phyloP scores from a whole-genome alignment of 1,140 invertebrate species.

The Ooceraea biroi region DNA sequence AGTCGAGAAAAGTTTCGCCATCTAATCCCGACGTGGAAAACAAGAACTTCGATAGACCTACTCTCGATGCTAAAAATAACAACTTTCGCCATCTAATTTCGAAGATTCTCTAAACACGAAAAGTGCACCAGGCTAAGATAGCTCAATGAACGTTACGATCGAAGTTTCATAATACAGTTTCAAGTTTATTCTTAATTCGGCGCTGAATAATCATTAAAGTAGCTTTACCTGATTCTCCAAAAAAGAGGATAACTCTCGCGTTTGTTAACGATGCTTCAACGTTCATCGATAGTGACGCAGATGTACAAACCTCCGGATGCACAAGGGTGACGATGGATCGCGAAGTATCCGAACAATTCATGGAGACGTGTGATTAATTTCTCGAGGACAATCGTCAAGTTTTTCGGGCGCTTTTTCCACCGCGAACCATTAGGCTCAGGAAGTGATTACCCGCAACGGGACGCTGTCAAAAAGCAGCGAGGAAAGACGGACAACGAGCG shows the following conservation, averaged over 20 bases:
- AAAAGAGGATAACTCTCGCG: no score
- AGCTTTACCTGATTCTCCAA: no score
- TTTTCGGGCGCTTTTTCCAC: slow-evolving; percentile 28
- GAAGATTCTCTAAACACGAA: background rate
- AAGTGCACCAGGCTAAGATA: background rate
- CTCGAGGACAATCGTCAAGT: slow-evolving; percentile 33
- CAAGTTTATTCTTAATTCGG: background rate
- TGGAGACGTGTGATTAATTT: slow-evolving; percentile 49
- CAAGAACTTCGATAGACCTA: slow-evolving; percentile 29
- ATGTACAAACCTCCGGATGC: no score
- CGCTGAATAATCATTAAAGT: background rate
- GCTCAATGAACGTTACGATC: background rate
- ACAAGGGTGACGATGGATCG: slow-evolving; percentile 13
- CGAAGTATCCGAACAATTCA: background rate
- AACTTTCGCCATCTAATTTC: slow-evolving; percentile 43
- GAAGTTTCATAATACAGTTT: background rate
- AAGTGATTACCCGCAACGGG: slow-evolving; percentile 62
- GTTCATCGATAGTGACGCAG: no score
- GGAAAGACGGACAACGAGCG: slow-evolving; percentile 47
- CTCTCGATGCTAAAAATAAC: slow-evolving; percentile 16
- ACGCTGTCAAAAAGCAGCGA: slow-evolving; percentile 36
- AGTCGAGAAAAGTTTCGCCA: slow-evolving; percentile 36
- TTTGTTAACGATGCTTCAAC: no score
- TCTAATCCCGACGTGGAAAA: slow-evolving; percentile 43
- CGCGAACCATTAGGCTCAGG: slow-evolving; percentile 47